Evolutionary conservation across 1,140 invertebrate genomes (phyloP), one percentile per base, ranked within the genome.

Genomic region (Drosophila nikananu): DNA sequence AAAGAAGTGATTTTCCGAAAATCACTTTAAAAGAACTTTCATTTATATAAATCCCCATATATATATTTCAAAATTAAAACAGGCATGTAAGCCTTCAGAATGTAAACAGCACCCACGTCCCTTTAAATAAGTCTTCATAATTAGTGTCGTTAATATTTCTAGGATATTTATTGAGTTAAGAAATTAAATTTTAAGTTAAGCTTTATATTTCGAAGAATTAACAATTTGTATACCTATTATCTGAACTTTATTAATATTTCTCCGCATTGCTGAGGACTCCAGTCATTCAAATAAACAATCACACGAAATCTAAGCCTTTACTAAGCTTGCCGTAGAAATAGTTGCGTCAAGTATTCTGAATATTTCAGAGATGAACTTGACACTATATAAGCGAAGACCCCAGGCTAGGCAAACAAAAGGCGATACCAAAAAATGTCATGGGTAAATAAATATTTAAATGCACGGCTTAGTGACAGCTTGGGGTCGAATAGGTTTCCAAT

Each of bases 361-460:
- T 67, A 77, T 58, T 51, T 67, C 32, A 23, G n/a, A 59, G 25
- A 67, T 77, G 61, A 77, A 77, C 74, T 77, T 77, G 74, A 77
- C 74, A 74, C 71, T 25, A n/a, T 52, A 59, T 42, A 46, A 72
- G 35, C 68, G 37, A 5, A 68, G 66, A 68, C 46, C 46, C 66
- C 66, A 57, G 17, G 39, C 30, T 21, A 52, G 30, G 51, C 48
- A 41, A 61, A 61, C 64, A 70, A 78, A 78, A 78, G 64, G 19
- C 48, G 55, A 77, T 67, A 54, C 54, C 41, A 12, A 74, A 60
- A 68, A 78, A 78, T 78, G 75, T 55, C 74, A 77, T 77, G 51
- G 75, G 41, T 78, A 78, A 78, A 78, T 60, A 77, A 77, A 78
- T 70, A 78, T 70, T 78, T 51, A 61, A 78, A 77, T 77, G 57